Conservation (phyloP, 2,797 vertebrate species). For the Leptodactylus fallax region DNA sequence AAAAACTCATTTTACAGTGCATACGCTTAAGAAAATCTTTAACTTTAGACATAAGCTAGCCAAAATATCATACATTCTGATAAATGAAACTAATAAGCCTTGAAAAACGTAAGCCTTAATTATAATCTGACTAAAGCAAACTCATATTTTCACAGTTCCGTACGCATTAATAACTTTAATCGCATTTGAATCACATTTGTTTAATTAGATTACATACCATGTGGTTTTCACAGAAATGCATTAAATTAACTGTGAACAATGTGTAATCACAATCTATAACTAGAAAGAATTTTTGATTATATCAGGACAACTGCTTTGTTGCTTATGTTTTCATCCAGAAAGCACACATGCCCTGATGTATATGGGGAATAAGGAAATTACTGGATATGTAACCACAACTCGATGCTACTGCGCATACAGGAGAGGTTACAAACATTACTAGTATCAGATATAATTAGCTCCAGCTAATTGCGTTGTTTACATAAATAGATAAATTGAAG, state of each 20-base stretch:
- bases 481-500: not conserved
- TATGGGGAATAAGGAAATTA: constrained; percentile 33
- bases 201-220: constrained; percentile 62
- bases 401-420: not conserved
- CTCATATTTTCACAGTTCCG: constrained; percentile 56
- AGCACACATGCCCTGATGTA: constrained; percentile 31
- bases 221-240: constrained; percentile 52
- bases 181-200: constrained; percentile 58
- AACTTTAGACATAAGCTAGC: constrained; percentile 23
- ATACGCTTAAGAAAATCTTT: not conserved
- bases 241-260: constrained; percentile 61
- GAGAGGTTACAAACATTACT: constrained; percentile 41
- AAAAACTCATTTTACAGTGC: not conserved
- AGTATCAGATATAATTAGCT: constrained; percentile 7
- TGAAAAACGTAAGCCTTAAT: constrained; percentile 52
- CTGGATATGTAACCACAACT: constrained; percentile 15
- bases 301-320: constrained; percentile 48
- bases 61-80: constrained; percentile 34
- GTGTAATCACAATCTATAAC: constrained; percentile 54
- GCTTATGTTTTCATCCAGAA: constrained; percentile 18
- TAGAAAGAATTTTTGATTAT: constrained; percentile 45
- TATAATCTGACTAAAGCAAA: constrained; percentile 57
- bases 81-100: constrained; percentile 58
- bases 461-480: constrained; percentile 15
- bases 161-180: constrained; percentile 57